Percentiles rank a stretch among this genome's conserved stretches.
These are phyloP conservation scores for Helicorthomorpha holstii DNA, from an alignment of 1,140 invertebrate genomes.

Conservation along the genomic window DNA sequence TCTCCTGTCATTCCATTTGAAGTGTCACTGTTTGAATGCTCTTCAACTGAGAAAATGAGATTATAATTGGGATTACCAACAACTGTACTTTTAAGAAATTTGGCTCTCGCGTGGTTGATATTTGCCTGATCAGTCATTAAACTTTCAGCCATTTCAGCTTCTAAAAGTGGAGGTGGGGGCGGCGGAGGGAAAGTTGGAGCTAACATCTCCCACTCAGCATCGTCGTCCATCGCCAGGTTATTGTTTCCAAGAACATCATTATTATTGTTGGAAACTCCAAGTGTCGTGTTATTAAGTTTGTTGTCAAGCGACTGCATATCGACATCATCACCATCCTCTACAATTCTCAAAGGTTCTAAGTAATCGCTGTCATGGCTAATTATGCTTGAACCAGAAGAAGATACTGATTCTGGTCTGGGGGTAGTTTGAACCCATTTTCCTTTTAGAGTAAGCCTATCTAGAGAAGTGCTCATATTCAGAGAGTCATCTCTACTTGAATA, in stretches of 20 bases:
- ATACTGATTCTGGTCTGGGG: background rate
- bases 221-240: background rate
- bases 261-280: no score
- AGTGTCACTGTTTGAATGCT: no score
- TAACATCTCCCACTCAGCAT: background rate
- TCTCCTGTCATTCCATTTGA: no score
- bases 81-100: no score
- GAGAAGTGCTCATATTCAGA: conserved; percentile 18
- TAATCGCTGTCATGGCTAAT: background rate
- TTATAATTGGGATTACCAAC: no score
- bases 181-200: background rate
- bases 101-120: no score
- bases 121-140: no score
- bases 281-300: no score
- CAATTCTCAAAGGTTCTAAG: background rate
- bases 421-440: conserved; percentile 10
- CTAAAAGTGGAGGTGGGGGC: background rate
- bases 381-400: background rate
- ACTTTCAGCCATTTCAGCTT: no score
- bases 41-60: no score
- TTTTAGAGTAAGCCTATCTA: conserved; percentile 21
- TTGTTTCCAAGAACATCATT: background rate
- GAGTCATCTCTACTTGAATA: conserved; percentile 31
- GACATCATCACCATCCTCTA: conserved; percentile 1
- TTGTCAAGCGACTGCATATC: background rate